Evolutionary conservation across 2,888 invertebrate genomes (phyloP).

Genomic region (Cyclophora albipunctata): DNA sequence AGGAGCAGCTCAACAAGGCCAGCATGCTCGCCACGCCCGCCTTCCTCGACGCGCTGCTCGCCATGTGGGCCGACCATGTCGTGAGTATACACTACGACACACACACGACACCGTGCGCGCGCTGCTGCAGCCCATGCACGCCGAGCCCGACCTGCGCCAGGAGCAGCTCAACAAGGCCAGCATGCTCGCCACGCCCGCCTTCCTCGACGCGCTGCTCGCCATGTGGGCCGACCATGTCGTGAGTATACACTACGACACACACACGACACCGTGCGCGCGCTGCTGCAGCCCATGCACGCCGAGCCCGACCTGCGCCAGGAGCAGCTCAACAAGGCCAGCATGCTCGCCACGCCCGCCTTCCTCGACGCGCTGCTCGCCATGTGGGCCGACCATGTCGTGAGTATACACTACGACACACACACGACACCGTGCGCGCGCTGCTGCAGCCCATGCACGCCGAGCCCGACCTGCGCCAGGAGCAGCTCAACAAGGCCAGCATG

Average conservation of each 20-base stretch:
- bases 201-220: constrained; percentile 93
- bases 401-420: too few relatives aligned
- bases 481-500: constrained; percentile 97
- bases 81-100: constrained; percentile 70
- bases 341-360: constrained; percentile 93
- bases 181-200: constrained; percentile 91
- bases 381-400: constrained; percentile 95
- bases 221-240: constrained; percentile 98
- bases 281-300: constrained; percentile 99
- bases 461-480: constrained; percentile 97
- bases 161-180: constrained; percentile 98
- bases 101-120: constrained; percentile 97
- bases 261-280: constrained; percentile 96
- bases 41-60: constrained; percentile 94
- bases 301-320: constrained; percentile 98
- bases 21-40: constrained; percentile 92
- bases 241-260: too few relatives aligned
- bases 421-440: constrained; percentile 97
- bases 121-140: constrained; percentile 98
- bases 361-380: constrained; percentile 94
- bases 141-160: constrained; percentile 96
- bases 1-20: constrained; percentile 98
- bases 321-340: constrained; percentile 97
- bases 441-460: constrained; percentile 99
- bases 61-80: constrained; percentile 96